Evolutionary conservation across 1,140 invertebrate species (phyloP).

Genomic region (Aphaenogaster floridana): DNA sequence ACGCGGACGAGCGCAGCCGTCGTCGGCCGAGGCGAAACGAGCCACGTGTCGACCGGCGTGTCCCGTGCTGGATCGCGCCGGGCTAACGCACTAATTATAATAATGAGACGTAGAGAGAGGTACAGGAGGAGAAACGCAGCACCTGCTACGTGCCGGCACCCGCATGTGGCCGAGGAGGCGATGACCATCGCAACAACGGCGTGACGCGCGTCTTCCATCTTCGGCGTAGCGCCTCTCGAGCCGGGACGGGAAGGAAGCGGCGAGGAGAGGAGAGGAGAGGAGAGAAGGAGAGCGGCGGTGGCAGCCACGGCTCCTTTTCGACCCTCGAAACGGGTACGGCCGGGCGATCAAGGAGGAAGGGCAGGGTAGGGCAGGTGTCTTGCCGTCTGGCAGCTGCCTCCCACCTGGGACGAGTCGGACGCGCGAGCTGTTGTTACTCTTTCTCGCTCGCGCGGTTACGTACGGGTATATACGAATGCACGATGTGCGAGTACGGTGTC

Average conservation of each 20-base stretch:
- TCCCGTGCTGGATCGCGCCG: background rate
- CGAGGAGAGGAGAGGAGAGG: background rate
- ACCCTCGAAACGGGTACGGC: slow-evolving; percentile 75
- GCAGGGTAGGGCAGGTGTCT: slow-evolving; percentile 83
- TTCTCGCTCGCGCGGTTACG: slow-evolving; percentile 37
- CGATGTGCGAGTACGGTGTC: slow-evolving; percentile 33
- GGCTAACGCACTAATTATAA: slow-evolving; percentile 50
- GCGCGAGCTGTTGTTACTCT: slow-evolving; percentile 67
- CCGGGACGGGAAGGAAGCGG: background rate
- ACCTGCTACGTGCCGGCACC: slow-evolving; percentile 52
- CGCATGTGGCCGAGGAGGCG: slow-evolving; percentile 40
- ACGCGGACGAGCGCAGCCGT: background rate
- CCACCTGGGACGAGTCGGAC: slow-evolving; percentile 79
- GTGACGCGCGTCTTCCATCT: slow-evolving; percentile 32
- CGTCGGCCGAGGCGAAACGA: background rate
- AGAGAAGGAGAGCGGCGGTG: background rate
- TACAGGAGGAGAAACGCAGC: slow-evolving; percentile 35
- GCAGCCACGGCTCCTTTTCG: slow-evolving; percentile 34
- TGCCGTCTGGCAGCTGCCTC: slow-evolving; percentile 83
- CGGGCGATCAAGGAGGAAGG: slow-evolving; percentile 69
- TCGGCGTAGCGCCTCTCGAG: background rate
- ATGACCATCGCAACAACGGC: slow-evolving; percentile 47
- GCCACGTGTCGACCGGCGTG: slow-evolving; percentile 27
- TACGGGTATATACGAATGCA: background rate
- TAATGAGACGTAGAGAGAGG: slow-evolving; percentile 45